These are phyloP conservation scores for Phyllostomus hastatus DNA, from an alignment of 2,113 vertebrate species.

Conservation along the genomic window DNA sequence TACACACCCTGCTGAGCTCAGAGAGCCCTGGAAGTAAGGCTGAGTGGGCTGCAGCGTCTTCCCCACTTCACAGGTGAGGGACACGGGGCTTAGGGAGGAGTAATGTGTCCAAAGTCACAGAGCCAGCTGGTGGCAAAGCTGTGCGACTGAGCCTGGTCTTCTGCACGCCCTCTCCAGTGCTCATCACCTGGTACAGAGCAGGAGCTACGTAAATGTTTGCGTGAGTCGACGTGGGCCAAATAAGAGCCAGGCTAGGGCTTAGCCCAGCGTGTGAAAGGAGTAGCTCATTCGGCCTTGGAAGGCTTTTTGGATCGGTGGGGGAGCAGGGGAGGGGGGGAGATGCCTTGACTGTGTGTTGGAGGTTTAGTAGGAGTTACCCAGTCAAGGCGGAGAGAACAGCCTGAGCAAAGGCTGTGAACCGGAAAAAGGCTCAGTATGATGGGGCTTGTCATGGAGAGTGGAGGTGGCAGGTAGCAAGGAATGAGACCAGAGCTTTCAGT, in stretches of 20 bases:
- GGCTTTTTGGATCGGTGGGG: neutral
- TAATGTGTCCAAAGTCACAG: neutral
- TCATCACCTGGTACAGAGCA: neutral
- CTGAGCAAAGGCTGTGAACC: neutral
- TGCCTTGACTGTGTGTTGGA: neutral
- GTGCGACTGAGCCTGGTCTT: neutral
- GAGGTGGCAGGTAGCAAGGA: neutral
- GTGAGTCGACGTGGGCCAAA: neutral
- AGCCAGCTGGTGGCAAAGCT: neutral
- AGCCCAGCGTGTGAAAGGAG: neutral
- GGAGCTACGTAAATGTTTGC: neutral
- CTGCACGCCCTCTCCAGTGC: accelerated
- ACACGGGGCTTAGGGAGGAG: neutral
- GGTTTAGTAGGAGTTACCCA: neutral
- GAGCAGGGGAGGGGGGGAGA: neutral
- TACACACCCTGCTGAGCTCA: neutral
- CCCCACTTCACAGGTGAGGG: neutral
- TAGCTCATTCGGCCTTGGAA: neutral
- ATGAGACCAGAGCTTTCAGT: neutral
- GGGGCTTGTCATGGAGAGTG: neutral
- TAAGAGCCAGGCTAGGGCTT: neutral
- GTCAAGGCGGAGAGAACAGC: neutral
- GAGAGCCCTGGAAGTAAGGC: neutral
- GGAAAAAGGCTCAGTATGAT: no score
- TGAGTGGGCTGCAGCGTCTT: neutral